Conservation (phyloP, 2,797 vertebrate genomes). For the Tolypeutes matacus region DNA sequence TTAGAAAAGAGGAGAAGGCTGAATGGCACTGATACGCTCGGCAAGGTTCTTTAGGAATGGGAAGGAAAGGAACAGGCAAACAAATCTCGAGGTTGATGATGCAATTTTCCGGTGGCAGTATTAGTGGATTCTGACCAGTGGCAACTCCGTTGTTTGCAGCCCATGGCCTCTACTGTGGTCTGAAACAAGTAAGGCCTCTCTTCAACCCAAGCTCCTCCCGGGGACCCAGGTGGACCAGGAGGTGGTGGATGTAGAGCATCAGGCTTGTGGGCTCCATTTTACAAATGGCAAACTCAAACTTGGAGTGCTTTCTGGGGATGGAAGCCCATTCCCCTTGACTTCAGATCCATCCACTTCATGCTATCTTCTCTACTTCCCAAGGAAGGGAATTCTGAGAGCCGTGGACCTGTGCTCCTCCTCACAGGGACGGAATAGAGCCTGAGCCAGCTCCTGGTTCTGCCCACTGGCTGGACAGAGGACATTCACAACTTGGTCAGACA, state of each 20-base stretch:
- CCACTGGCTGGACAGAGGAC: conserved; percentile 46
- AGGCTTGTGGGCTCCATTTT: not conserved
- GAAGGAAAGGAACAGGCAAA: not conserved
- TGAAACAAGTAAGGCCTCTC: not conserved
- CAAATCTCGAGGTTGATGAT: not conserved
- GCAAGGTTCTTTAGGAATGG: not conserved
- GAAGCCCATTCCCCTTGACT: not conserved
- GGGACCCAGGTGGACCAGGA: not conserved
- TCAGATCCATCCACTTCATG: not conserved
- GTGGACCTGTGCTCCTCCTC: not conserved
- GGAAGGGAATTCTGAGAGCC: not conserved
- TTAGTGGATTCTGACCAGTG: not conserved
- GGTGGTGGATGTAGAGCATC: fast-evolving
- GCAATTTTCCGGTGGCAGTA: not conserved
- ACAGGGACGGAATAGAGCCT: not conserved
- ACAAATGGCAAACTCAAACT: not conserved
- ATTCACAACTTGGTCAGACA: conserved; percentile 74
- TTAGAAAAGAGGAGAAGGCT: not conserved
- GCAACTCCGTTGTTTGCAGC: not conserved
- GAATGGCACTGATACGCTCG: not conserved
- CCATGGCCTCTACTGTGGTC: not conserved
- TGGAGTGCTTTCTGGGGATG: not conserved
- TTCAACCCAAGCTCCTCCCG: not conserved
- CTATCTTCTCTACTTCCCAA: not conserved
- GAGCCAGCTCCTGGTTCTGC: conserved; percentile 29